A percentile compares a stretch with the other conserved stretches of the same genome.
Conservation (phyloP, 2,888 invertebrate genomes). For the Noctua comes region DNA sequence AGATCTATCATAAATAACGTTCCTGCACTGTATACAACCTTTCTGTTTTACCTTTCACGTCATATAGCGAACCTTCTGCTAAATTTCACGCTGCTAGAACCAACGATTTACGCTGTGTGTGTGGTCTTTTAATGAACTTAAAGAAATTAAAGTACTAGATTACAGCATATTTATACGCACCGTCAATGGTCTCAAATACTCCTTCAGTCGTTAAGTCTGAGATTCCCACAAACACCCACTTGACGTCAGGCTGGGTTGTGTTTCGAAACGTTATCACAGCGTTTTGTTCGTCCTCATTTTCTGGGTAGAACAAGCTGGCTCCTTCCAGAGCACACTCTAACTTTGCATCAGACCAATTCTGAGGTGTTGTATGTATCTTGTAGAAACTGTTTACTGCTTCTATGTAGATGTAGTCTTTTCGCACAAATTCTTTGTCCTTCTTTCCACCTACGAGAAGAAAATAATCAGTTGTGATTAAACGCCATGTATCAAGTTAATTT, state of each 20-base stretch:
- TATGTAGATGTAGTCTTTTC: neutral
- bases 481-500: neutral
- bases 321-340: conserved; percentile 3
- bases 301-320: conserved; percentile 11
- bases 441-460: too few relatives aligned
- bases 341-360: conserved; percentile 1
- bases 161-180: neutral
- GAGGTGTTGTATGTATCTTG: conserved; percentile 7
- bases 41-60: too few relatives aligned
- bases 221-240: neutral
- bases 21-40: too few relatives aligned
- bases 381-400: conserved; percentile 1
- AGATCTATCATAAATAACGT: too few relatives aligned
- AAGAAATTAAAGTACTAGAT: too few relatives aligned
- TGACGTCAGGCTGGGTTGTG: neutral
- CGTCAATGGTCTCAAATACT: conserved; percentile 18
- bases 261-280: conserved; percentile 1
- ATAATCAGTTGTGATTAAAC: neutral
- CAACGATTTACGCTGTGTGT: too few relatives aligned
- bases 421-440: too few relatives aligned
- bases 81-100: too few relatives aligned
- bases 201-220: conserved; percentile 3
- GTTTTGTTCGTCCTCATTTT: neutral
- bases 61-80: too few relatives aligned
- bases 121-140: too few relatives aligned